Percentiles rank a stretch among this genome's conserved stretches.
These are phyloP conservation scores for Psettodes erumei DNA, from an alignment of 2,113 vertebrate genomes.

Conservation along the genomic window DNA sequence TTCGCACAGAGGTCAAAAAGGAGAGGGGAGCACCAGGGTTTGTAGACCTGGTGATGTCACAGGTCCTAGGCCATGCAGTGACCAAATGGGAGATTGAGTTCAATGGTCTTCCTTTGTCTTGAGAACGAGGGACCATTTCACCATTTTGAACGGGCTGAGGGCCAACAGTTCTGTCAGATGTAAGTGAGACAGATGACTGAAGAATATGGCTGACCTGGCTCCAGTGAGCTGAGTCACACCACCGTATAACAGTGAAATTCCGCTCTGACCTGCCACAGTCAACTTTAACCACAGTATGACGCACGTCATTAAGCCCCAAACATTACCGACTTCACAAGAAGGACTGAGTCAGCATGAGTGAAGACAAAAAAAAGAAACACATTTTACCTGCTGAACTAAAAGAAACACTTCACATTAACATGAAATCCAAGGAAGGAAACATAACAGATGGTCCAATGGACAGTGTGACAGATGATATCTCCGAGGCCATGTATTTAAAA, in stretches of 20 bases:
- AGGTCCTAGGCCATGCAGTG: too few relatives aligned
- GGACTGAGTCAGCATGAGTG: background rate
- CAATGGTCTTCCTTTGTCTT: too few relatives aligned
- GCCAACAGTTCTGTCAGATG: background rate
- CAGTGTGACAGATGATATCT: slow-evolving; percentile 4
- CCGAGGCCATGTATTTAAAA: background rate
- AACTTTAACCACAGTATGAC: background rate
- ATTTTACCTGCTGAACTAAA: too few relatives aligned
- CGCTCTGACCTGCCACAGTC: background rate
- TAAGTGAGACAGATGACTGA: background rate
- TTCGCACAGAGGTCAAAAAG: too few relatives aligned
- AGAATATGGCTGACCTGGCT: background rate
- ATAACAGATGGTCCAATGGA: too few relatives aligned
- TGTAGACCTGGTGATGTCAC: too few relatives aligned
- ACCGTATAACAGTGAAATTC: background rate
- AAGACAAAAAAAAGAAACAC: background rate
- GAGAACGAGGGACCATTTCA: too few relatives aligned
- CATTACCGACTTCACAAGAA: background rate
- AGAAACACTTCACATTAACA: too few relatives aligned
- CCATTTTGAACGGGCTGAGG: too few relatives aligned
- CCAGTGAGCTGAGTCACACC: background rate
- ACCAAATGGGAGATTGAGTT: too few relatives aligned
- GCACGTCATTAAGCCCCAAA: background rate
- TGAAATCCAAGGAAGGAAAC: too few relatives aligned
- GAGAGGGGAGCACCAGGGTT: too few relatives aligned